Conservation (phyloP, 2,888 invertebrate genomes). For the Metellina segmentata region DNA sequence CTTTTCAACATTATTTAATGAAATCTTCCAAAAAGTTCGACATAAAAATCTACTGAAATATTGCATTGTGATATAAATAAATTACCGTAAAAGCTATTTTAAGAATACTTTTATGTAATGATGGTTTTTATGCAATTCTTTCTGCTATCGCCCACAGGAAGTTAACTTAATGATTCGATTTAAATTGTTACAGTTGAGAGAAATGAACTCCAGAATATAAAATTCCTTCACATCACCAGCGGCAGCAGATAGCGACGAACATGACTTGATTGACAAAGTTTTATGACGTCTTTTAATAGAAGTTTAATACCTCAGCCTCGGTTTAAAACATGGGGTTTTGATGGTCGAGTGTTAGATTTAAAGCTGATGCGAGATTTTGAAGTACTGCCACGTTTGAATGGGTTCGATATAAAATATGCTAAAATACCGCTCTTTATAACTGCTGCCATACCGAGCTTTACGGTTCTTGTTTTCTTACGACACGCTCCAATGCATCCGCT, state of each 20-base stretch:
- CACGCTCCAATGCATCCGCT: constrained; percentile 8
- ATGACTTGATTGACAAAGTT: constrained; percentile 23
- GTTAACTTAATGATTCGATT: constrained; percentile 1
- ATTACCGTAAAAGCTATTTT: background rate
- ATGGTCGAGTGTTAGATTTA: background rate
- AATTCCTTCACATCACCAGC: background rate
- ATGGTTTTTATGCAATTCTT: background rate
- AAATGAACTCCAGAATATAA: background rate
- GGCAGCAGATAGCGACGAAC: background rate
- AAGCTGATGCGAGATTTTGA: background rate
- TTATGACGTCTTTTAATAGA: constrained; percentile 3
- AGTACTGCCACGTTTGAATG: background rate
- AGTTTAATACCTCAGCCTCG: constrained; percentile 4
- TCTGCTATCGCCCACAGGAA: background rate
- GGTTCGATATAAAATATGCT: constrained; percentile 47
- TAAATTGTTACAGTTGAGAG: background rate
- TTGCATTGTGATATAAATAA: background rate
- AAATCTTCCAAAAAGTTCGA: too few relatives aligned
- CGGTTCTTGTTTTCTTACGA: constrained; percentile 44
- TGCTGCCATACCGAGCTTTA: constrained; percentile 18
- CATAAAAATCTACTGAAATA: too few relatives aligned
- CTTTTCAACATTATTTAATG: too few relatives aligned
- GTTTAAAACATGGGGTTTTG: background rate
- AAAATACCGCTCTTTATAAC: constrained; percentile 35
- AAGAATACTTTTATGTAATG: background rate